These are phyloP conservation scores for Pantherophis vulpinus DNA, from an alignment of 2,797 vertebrate genomes.

Conservation along the genomic window DNA sequence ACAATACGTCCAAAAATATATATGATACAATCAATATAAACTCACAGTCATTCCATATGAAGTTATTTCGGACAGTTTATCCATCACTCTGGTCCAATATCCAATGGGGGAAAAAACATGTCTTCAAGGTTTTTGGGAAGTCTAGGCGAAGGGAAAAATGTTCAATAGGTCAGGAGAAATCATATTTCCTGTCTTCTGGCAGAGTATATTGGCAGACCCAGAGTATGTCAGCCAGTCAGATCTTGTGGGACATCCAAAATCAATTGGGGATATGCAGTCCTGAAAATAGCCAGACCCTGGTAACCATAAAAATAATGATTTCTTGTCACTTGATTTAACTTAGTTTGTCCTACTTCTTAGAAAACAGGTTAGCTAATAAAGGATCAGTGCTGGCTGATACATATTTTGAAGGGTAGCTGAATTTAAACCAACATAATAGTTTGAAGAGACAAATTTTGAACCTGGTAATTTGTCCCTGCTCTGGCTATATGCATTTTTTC, in stretches of 20 bases:
- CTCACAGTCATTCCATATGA: background rate
- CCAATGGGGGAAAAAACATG: background rate
- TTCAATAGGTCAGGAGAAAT: background rate
- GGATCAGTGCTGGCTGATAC: background rate
- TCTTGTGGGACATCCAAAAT: background rate
- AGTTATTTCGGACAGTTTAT: background rate
- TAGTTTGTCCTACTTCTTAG: background rate
- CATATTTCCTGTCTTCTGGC: background rate
- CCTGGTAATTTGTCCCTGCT: background rate
- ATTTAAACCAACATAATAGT: background rate
- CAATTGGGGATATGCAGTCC: background rate
- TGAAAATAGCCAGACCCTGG: background rate
- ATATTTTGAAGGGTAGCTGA: background rate
- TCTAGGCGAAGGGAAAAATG: background rate
- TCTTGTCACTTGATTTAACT: background rate
- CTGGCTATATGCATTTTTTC: background rate
- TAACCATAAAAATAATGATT: background rate
- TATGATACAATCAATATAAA: background rate
- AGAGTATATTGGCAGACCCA: background rate
- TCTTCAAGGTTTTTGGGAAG: background rate
- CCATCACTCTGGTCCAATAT: background rate
- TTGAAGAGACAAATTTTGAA: background rate
- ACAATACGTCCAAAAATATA: background rate
- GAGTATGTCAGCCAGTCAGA: background rate
- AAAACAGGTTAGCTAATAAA: background rate